Evolutionary conservation across 2,113 vertebrate species (phyloP).

Genomic region (Bucco capensis): DNA sequence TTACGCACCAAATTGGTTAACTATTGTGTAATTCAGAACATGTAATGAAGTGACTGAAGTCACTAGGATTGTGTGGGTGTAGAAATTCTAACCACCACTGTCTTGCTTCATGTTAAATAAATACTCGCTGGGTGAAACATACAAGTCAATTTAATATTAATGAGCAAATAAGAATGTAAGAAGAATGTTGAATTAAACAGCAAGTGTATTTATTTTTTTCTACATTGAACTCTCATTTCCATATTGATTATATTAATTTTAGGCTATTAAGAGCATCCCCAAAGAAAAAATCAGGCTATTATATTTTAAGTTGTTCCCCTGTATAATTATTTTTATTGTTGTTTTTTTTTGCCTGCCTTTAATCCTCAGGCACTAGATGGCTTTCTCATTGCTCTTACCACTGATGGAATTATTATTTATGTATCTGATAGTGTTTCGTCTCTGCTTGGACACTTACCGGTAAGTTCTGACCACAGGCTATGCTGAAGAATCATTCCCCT

Average conservation of each 20-base stretch:
- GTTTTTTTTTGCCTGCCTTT: background rate
- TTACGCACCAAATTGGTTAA: background rate
- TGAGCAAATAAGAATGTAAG: background rate
- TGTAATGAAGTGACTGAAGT: conserved; percentile 18
- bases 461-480: conserved; percentile 71
- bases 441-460: conserved; percentile 90
- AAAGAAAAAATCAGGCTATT: background rate
- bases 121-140: background rate
- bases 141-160: conserved; percentile 24
- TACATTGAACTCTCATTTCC: background rate
- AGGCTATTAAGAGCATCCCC: background rate
- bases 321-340: background rate
- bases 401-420: conserved; percentile 90
- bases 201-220: background rate
- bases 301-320: background rate
- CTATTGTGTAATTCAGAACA: background rate
- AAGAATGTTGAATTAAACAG: background rate
- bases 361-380: conserved; percentile 85
- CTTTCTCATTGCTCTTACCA: conserved; percentile 87
- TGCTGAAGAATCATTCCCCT: background rate
- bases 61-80: conserved; percentile 19
- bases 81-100: conserved; percentile 18
- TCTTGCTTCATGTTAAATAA: conserved; percentile 29
- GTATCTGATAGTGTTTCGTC: conserved; percentile 85
- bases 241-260: background rate